Conservation (phyloP, 1,140 invertebrate species). For the Steinernema feltiae region DNA sequence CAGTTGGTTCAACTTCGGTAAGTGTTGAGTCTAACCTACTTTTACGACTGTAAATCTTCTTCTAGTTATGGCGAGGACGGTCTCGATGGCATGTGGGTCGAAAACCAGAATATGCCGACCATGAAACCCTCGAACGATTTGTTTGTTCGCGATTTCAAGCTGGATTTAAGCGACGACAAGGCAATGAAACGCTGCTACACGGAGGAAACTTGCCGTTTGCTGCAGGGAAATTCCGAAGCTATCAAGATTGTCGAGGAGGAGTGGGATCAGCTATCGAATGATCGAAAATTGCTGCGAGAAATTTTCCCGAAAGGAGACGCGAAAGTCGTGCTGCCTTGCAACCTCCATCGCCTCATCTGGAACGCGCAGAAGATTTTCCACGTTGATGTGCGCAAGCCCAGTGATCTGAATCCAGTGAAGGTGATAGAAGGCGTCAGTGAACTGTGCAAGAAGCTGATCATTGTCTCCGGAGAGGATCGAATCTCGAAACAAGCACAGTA, state of each 20-base stretch:
- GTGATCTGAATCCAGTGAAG: conserved; percentile 30
- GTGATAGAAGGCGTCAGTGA: conserved; percentile 69
- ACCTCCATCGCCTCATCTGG: conserved; percentile 97
- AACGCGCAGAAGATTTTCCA: conserved; percentile 99
- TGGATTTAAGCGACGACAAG: conserved; percentile 88
- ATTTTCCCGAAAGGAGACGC: conserved; percentile 68
- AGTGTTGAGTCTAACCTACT: not conserved
- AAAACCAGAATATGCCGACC: conserved; percentile 88
- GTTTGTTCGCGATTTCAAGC: conserved; percentile 86
- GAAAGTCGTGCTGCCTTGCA: conserved; percentile 72
- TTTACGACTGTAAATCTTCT: not conserved
- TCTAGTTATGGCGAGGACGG: conserved; percentile 86
- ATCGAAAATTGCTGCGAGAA: conserved; percentile 73
- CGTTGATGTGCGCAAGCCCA: conserved; percentile 73
- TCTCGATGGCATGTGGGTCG: conserved; percentile 85
- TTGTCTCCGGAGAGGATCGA: conserved; percentile 85
- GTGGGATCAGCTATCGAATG: conserved; percentile 84
- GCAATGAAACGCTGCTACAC: conserved; percentile 80
- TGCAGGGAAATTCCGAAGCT: conserved; percentile 82
- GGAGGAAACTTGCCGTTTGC: conserved; percentile 86
- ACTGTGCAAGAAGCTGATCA: conserved; percentile 78
- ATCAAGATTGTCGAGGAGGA: conserved; percentile 75
- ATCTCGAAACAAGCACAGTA: conserved; percentile 92
- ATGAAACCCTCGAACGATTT: conserved; percentile 88
- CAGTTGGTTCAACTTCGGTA: conserved; percentile 86